Evolutionary conservation across 2,113 vertebrate genomes (phyloP).

Genomic region (Otolemur garnettii): DNA sequence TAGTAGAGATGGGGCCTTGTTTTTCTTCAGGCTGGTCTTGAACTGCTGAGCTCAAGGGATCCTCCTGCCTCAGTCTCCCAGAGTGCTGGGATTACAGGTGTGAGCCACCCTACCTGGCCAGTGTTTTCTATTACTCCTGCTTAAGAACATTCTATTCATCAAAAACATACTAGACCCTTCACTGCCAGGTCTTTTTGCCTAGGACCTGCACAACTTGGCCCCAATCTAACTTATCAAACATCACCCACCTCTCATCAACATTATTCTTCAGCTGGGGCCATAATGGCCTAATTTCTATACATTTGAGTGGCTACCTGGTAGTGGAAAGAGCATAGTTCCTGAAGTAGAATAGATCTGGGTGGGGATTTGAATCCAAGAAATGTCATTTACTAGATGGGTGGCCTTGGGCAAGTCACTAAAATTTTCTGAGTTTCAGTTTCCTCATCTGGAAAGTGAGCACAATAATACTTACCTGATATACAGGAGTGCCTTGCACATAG

Average conservation of each 20-base stretch:
- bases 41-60: too few species aligned
- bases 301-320: not conserved
- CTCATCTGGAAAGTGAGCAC: not conserved
- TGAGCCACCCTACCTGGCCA: too few species aligned
- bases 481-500: not conserved
- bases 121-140: conserved; percentile 25
- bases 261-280: not conserved
- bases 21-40: too few species aligned
- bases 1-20: too few species aligned
- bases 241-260: not conserved
- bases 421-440: not conserved
- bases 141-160: not conserved
- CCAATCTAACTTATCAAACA: not conserved
- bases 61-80: too few species aligned
- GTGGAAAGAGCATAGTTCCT: not conserved
- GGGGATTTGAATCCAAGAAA: not conserved
- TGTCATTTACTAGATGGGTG: not conserved
- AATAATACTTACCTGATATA: not conserved
- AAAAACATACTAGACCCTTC: not conserved
- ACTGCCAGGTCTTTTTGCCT: not conserved
- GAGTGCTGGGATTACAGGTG: too few species aligned
- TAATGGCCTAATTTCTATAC: not conserved
- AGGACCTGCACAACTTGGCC: not conserved
- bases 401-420: not conserved
- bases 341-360: not conserved